Evolutionary conservation across 1,140 invertebrate species (phyloP).

Genomic region (Augochlora pura): DNA sequence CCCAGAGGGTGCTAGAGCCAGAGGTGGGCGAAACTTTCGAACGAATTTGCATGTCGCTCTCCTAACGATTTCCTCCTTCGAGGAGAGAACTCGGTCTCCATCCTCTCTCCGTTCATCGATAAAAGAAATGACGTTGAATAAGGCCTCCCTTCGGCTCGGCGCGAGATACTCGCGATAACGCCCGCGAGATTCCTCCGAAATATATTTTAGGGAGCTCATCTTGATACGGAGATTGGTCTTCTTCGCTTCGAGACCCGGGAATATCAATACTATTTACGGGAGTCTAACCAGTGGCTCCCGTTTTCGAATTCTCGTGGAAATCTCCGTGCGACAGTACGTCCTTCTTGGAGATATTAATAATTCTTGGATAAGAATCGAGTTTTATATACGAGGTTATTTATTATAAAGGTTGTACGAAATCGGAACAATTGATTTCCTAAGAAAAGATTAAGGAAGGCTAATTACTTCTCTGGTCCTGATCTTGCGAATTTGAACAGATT

Average conservation of each 20-base stretch:
- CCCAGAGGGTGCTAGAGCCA: slow-evolving; percentile 59
- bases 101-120: slow-evolving; percentile 59
- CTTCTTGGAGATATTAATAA: too few species aligned
- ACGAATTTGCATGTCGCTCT: slow-evolving; percentile 70
- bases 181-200: slow-evolving; percentile 30
- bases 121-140: slow-evolving; percentile 66
- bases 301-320: not conserved
- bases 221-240: slow-evolving; percentile 41
- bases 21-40: slow-evolving; percentile 63
- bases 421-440: too few species aligned
- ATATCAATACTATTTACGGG: slow-evolving; percentile 31
- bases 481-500: too few species aligned
- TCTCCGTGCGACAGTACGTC: not conserved
- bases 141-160: slow-evolving; percentile 42
- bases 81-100: slow-evolving; percentile 54
- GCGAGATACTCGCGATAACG: slow-evolving; percentile 53
- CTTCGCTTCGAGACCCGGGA: not conserved
- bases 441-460: too few species aligned
- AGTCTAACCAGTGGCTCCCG: not conserved
- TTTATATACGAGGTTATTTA: too few species aligned
- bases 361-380: too few species aligned
- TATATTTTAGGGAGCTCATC: slow-evolving; percentile 39
- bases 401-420: too few species aligned
- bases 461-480: too few species aligned
- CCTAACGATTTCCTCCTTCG: slow-evolving; percentile 69